These are phyloP conservation scores for Melangyna quadrimaculata DNA, from an alignment of 2,888 invertebrate genomes.

Conservation along the genomic window DNA sequence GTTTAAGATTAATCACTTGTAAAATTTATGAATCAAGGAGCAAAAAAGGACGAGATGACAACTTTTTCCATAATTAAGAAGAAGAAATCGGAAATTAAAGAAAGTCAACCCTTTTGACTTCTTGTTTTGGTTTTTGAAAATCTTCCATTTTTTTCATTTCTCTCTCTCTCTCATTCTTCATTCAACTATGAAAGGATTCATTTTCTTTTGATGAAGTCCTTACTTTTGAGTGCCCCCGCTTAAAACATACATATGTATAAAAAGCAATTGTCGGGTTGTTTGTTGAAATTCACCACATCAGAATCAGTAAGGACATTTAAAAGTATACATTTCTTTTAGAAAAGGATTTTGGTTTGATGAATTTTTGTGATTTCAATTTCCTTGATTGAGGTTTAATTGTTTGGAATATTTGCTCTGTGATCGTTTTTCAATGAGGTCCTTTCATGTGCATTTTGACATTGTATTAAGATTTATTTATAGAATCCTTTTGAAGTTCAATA, in stretches of 20 bases:
- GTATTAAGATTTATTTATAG: not conserved
- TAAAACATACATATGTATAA: not conserved
- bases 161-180: not conserved
- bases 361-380: slow-evolving; percentile 57
- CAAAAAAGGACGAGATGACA: not conserved
- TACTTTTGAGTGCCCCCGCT: not conserved
- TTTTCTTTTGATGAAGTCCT: slow-evolving; percentile 32
- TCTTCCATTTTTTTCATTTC: not conserved
- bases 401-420: slow-evolving; percentile 43
- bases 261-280: slow-evolving; percentile 32
- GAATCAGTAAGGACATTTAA: slow-evolving; percentile 16
- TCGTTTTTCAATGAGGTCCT: slow-evolving; percentile 30
- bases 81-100: slow-evolving; percentile 58
- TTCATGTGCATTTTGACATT: slow-evolving; percentile 2
- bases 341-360: slow-evolving; percentile 40
- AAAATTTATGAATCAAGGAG: slow-evolving; percentile 43
- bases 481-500: not conserved
- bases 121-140: not conserved
- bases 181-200: slow-evolving; percentile 39
- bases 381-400: slow-evolving; percentile 67
- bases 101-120: slow-evolving; percentile 37
- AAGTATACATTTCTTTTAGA: not conserved
- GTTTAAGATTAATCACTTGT: slow-evolving; percentile 63
- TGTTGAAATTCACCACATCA: not conserved
- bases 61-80: not conserved